phyloP scores from a whole-genome alignment of 37 sponge, comb jelly and placozoan species.

The Agelas oroides region DNA sequence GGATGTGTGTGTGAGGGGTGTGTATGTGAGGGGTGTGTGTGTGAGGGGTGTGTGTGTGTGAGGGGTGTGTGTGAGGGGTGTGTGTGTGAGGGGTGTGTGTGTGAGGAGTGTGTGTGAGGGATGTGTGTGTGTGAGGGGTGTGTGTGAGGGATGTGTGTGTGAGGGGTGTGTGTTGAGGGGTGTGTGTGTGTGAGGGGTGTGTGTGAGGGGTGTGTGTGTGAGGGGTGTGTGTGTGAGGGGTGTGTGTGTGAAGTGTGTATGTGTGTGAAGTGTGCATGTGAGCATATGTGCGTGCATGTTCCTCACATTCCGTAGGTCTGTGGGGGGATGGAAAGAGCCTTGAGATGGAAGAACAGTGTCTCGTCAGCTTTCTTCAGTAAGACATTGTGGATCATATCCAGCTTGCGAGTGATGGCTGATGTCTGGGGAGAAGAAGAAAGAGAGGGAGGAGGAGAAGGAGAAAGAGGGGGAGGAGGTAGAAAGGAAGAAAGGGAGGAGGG shows the following conservation, averaged over 20 bases:
- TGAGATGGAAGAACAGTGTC: constrained; percentile 68
- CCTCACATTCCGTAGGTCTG: constrained; percentile 97
- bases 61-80: constrained; percentile 41
- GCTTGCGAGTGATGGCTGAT: constrained; percentile 78
- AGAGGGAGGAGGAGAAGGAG: too few species aligned
- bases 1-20: neutral
- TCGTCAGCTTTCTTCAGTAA: constrained; percentile 86
- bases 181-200: neutral
- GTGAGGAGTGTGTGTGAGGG: too few species aligned
- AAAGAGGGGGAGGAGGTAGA: too few species aligned
- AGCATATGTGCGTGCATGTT: neutral
- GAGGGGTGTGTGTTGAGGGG: neutral
- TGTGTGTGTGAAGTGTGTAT: neutral
- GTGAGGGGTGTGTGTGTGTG: too few species aligned
- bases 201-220: too few species aligned
- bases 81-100: neutral
- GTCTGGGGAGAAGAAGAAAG: constrained; percentile 25
- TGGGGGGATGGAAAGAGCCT: constrained; percentile 84
- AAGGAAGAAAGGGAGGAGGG: neutral
- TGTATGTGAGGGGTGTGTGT: neutral
- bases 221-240: too few species aligned
- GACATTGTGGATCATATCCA: constrained; percentile 87
- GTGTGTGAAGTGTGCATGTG: neutral
- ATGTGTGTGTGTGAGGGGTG: too few species aligned
- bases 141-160: too few species aligned